phyloP scores from a whole-genome alignment of 2,888 invertebrate species.

The Eupithecia exiguata region DNA sequence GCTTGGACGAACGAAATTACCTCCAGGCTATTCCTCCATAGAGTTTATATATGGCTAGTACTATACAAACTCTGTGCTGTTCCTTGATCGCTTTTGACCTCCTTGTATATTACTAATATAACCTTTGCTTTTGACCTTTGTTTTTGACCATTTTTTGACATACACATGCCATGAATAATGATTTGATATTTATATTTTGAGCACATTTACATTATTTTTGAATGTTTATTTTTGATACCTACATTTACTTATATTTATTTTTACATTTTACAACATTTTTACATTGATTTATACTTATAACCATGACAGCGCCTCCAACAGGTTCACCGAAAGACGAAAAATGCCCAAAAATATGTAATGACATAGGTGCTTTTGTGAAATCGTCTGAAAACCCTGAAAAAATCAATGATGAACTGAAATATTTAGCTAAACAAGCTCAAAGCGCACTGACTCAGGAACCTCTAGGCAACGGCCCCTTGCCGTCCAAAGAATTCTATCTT shows the following conservation, averaged over 20 bases:
- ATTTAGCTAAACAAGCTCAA: constrained; percentile 42
- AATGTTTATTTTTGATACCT: constrained; percentile 2
- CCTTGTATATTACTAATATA: too few relatives aligned
- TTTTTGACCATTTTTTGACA: not conserved
- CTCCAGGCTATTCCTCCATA: too few relatives aligned
- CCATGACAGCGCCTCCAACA: not conserved
- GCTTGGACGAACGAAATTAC: too few relatives aligned
- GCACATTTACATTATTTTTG: not conserved
- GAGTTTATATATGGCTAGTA: too few relatives aligned
- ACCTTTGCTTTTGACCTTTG: too few relatives aligned
- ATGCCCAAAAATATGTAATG: constrained; percentile 1
- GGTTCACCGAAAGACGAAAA: not conserved
- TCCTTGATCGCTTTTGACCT: too few relatives aligned
- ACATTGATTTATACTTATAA: not conserved
- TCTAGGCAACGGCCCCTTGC: constrained; percentile 39
- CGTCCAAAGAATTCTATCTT: constrained; percentile 57
- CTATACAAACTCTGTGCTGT: too few relatives aligned
- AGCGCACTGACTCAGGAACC: constrained; percentile 17
- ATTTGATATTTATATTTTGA: not conserved
- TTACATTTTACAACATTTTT: not conserved
- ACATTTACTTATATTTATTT: not conserved
- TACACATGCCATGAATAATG: not conserved
- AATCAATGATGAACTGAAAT: not conserved
- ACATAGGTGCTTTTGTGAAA: not conserved
- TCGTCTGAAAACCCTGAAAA: not conserved